A percentile compares a stretch with the other conserved stretches of the same genome.
Evolutionary conservation across 2,113 vertebrate genomes (phyloP).

Genomic region (Henicopernis longicauda): DNA sequence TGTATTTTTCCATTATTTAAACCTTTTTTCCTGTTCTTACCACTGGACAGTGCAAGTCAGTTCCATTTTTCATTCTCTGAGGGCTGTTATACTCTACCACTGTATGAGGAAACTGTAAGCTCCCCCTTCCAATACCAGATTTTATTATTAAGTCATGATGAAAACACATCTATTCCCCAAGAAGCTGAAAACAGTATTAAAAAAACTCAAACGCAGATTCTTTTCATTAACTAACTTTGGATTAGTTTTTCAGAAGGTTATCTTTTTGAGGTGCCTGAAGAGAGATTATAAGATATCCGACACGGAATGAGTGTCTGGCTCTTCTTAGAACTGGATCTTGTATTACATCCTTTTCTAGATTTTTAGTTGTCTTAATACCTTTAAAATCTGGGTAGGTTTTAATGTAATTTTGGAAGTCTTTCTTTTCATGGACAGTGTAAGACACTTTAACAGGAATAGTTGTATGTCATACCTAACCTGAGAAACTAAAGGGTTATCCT

Average conservation of each 20-base stretch:
- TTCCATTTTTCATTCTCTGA: background rate
- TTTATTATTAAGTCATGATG: background rate
- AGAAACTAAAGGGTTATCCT: background rate
- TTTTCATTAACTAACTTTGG: background rate
- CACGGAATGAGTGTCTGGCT: fast-evolving
- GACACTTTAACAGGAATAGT: background rate
- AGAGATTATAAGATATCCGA: background rate
- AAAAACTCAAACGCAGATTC: background rate
- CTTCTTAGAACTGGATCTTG: background rate
- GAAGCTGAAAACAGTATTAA: background rate
- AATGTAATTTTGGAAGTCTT: background rate
- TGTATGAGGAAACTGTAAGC: background rate
- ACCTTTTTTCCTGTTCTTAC: background rate
- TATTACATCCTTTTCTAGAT: background rate
- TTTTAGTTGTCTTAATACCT: background rate
- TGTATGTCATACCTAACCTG: background rate
- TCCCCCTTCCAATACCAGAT: background rate
- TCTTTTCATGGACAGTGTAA: background rate
- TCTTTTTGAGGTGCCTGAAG: background rate
- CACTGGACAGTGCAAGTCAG: background rate
- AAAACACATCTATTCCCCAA: background rate
- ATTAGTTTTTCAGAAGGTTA: background rate
- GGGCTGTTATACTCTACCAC: background rate
- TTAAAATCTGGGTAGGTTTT: background rate
- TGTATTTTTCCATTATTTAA: background rate